Evolutionary conservation across 2,888 invertebrate genomes (phyloP).

Genomic region (Cryptops parisi): DNA sequence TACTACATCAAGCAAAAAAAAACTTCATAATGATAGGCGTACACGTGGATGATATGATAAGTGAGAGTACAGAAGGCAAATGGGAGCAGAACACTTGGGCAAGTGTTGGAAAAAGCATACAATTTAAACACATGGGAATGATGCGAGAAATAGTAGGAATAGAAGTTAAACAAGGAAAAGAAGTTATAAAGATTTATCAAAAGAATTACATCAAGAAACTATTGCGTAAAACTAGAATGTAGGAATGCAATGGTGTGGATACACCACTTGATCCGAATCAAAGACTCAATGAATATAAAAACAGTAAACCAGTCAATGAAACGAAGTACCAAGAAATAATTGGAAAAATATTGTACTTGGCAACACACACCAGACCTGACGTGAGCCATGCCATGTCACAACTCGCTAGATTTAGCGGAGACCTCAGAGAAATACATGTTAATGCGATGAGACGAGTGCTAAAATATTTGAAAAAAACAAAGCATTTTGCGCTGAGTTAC

Average conservation of each 20-base stretch:
- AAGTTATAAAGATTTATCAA: neutral
- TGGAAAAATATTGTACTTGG: conserved; percentile 18
- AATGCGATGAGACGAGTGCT: conserved; percentile 18
- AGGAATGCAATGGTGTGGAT: conserved; percentile 12
- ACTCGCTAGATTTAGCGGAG: neutral
- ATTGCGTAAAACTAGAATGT: conserved; percentile 15
- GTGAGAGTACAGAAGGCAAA: no score
- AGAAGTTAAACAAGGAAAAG: conserved; percentile 4
- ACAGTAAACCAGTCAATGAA: conserved; percentile 4
- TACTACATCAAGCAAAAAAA: neutral
- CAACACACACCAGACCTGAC: conserved; percentile 19
- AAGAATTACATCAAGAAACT: conserved; percentile 11
- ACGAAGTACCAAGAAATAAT: conserved; percentile 14
- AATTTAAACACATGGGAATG: no score
- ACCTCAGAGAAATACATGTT: conserved; percentile 17
- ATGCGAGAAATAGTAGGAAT: neutral
- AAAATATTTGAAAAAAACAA: conserved; percentile 16
- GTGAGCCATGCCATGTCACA: conserved; percentile 17
- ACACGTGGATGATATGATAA: conserved; percentile 1
- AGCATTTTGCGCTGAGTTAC: neutral
- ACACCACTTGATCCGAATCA: conserved; percentile 10
- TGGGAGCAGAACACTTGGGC: neutral
- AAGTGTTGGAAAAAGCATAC: no score
- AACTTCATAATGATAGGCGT: neutral
- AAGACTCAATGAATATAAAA: neutral